Conservation (phyloP, 2,797 vertebrate genomes). For the Notolepis coatsorum region DNA sequence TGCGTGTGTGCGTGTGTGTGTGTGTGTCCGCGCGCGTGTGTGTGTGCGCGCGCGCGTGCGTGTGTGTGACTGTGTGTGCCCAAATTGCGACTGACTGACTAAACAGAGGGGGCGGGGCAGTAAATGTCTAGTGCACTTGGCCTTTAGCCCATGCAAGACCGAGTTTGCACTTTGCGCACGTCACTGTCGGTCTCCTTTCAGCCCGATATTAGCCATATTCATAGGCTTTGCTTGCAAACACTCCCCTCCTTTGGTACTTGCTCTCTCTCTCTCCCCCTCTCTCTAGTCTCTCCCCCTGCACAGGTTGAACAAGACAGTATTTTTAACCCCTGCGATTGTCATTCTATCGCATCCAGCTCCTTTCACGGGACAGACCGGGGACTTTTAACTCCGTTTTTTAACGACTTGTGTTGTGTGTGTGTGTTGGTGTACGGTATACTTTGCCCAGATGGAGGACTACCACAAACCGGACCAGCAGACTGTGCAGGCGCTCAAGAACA, state of each 20-base stretch:
- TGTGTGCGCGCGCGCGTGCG: constrained; percentile 28
- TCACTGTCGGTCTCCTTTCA: constrained; percentile 30
- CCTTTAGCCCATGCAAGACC: constrained; percentile 6
- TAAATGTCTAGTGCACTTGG: not conserved
- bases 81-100: not conserved
- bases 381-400: constrained; percentile 49
- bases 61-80: constrained; percentile 33
- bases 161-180: constrained; percentile 18
- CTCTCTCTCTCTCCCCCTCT: constrained; percentile 11
- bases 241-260: constrained; percentile 37
- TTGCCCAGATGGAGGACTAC: constrained; percentile 88
- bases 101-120: constrained; percentile 2
- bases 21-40: constrained; percentile 1
- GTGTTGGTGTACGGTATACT: constrained; percentile 29
- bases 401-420: too few species aligned
- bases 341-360: constrained; percentile 21
- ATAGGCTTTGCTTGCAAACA: constrained; percentile 43
- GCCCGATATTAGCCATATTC: constrained; percentile 59
- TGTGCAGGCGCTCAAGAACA: constrained; percentile 91
- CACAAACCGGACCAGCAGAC: constrained; percentile 96
- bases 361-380: constrained; percentile 18
- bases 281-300: constrained; percentile 15
- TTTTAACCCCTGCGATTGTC: constrained; percentile 61
- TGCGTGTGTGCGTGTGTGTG: not conserved
- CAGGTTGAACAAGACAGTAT: constrained; percentile 1